These are phyloP conservation scores for Seriola quinqueradiata DNA, from an alignment of 2,113 vertebrate genomes.

Conservation along the genomic window DNA sequence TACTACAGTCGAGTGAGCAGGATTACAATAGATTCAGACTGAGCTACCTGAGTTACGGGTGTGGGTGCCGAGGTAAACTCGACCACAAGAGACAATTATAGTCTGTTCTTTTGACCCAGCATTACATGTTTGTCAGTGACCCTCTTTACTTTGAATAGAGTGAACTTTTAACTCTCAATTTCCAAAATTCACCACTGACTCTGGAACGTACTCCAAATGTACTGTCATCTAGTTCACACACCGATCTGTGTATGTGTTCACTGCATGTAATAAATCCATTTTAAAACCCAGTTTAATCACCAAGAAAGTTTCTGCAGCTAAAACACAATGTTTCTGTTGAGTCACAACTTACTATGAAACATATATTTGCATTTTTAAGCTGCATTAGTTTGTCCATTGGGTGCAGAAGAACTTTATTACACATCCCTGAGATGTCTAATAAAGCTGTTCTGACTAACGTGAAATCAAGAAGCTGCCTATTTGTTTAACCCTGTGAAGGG, in stretches of 20 bases:
- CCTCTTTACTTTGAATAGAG: not conserved
- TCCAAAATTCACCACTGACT: not conserved
- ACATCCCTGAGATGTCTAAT: too few relatives aligned
- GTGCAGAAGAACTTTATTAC: too few relatives aligned
- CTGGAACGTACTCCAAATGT: not conserved
- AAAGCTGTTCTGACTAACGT: too few relatives aligned
- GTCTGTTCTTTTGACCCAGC: not conserved
- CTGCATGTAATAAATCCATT: not conserved
- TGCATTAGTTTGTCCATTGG: not conserved
- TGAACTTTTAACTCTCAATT: not conserved
- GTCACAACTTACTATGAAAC: not conserved
- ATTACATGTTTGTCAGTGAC: not conserved
- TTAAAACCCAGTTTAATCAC: not conserved
- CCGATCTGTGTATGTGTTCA: not conserved
- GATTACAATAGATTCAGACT: constrained; percentile 25
- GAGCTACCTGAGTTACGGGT: constrained; percentile 27
- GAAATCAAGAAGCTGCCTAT: not conserved
- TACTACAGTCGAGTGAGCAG: constrained; percentile 13
- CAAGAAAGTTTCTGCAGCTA: not conserved
- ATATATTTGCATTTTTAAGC: not conserved
- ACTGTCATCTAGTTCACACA: not conserved
- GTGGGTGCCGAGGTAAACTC: not conserved
- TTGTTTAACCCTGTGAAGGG: not conserved
- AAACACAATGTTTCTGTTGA: not conserved
- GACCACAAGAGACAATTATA: not conserved